Evolutionary conservation across 1,140 invertebrate species (phyloP), one percentile per base, ranked within the genome.

Genomic region (Hylaeus volcanicus): DNA sequence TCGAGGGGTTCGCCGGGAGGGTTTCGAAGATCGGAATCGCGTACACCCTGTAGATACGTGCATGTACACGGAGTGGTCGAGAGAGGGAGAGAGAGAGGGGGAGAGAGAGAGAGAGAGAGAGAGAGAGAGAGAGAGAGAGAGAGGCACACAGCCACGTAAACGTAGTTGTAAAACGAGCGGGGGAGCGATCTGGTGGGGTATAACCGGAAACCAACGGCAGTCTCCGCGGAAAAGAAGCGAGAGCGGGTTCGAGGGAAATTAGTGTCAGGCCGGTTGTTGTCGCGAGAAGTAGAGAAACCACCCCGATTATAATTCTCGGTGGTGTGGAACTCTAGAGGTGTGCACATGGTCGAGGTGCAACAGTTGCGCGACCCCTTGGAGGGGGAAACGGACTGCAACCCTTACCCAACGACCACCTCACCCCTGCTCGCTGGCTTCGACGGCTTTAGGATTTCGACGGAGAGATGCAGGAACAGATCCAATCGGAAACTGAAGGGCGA

Each of bases 401-500:
- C 78, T 79, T 82, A 85, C 65, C 70, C 86, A 63, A 65, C 80
- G 56, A 48, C 66, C 11, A 66, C 61, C 79, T 86, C 88, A 51
- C 86, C 89, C 39, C 79, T 90, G 79, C 86, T 88, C 70, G 82
- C 82, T 63, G 56, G 88, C 73, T 82, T 90, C 11, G 79, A 73
- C 37, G 86, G 79, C 65, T 79, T 89, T 72, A 86, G 84, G 80
- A 66, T 89, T 55, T 88, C 84, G 64, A 83, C 89, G 6, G 88
- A 88, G 74, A 85, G 84, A 75, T 89, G 78, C 81, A 86, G 84
- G 82, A 86, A 79, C 83, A 88, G 84, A 86, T 83, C 88, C 51
- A 81, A 88, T 70, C 87, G 87, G 64, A 89, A 89, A 72, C 79
- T 88, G 81, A 89, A 88, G 73, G 74, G 77, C 71, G 87, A 89